phyloP scores from a whole-genome alignment of 2,888 invertebrate species.

The Brenthis daphne region DNA sequence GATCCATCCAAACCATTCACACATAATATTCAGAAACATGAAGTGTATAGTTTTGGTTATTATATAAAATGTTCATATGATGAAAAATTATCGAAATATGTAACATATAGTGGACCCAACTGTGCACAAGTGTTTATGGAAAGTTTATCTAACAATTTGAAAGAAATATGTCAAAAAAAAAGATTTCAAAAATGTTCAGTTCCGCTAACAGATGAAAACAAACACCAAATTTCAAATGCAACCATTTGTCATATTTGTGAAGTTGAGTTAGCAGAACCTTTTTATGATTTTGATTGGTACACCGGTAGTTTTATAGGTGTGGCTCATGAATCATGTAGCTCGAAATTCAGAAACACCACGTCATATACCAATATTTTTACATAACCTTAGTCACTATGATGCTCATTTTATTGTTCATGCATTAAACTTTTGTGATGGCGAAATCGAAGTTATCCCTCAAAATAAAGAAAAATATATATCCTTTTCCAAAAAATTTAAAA shows the following conservation, averaged over 20 bases:
- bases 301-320: constrained; percentile 7
- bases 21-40: constrained; percentile 43
- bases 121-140: constrained; percentile 43
- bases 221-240: constrained; percentile 20
- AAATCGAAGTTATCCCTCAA: constrained; percentile 33
- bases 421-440: constrained; percentile 31
- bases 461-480: constrained; percentile 41
- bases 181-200: constrained; percentile 31
- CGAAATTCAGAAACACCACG: constrained; percentile 4
- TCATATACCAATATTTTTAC: constrained; percentile 30
- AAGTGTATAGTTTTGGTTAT: constrained; percentile 47
- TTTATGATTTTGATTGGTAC: constrained; percentile 7
- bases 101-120: constrained; percentile 42
- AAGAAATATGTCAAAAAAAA: constrained; percentile 30
- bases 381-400: constrained; percentile 40
- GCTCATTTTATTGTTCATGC: constrained; percentile 37
- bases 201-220: constrained; percentile 25
- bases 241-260: constrained; percentile 39
- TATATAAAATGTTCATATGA: constrained; percentile 47
- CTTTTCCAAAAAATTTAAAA: constrained; percentile 44
- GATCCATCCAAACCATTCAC: constrained; percentile 40
- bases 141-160: constrained; percentile 38
- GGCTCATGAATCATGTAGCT: constrained; percentile 3
- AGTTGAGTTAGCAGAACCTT: constrained; percentile 30
- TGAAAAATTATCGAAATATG: constrained; percentile 43